These are phyloP conservation scores for Drosophila glabriapex DNA, from an alignment of 2,888 invertebrate species.

Conservation along the genomic window DNA sequence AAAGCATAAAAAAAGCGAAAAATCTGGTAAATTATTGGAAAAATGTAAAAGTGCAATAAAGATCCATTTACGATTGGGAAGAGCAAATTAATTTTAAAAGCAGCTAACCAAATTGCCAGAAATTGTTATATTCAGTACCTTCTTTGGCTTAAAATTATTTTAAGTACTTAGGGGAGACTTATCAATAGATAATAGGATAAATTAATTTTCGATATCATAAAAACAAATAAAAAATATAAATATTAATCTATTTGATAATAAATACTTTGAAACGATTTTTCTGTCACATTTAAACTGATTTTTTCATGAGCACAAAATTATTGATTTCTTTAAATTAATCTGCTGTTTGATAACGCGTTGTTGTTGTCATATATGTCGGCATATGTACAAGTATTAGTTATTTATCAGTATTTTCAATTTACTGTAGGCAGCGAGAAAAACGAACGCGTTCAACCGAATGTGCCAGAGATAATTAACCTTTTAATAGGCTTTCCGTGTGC, in stretches of 20 bases:
- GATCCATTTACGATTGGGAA: neutral
- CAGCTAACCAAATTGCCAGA: neutral
- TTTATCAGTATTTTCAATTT: slow-evolving; percentile 24
- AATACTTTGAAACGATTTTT: neutral
- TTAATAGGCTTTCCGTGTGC: slow-evolving; percentile 53
- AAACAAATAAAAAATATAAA: neutral
- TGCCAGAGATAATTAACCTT: slow-evolving; percentile 80
- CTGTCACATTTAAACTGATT: neutral
- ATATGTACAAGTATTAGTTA: slow-evolving; percentile 14
- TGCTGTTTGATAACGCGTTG: neutral
- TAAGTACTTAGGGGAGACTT: neutral
- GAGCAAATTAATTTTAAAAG: neutral
- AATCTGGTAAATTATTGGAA: neutral
- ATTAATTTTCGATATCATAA: neutral
- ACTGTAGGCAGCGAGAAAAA: slow-evolving; percentile 24
- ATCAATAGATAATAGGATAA: neutral
- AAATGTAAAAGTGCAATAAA: neutral
- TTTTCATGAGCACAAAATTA: neutral
- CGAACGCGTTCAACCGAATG: slow-evolving; percentile 69
- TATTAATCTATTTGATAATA: neutral
- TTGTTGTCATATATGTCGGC: neutral
- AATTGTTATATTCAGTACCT: neutral
- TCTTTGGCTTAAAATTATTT: neutral
- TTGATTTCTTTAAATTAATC: slow-evolving; percentile 22
- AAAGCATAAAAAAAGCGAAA: neutral